Percentiles rank a stretch among this genome's conserved stretches.
Evolutionary conservation across 2,888 invertebrate genomes (phyloP).

Genomic region (Ophraella communa): DNA sequence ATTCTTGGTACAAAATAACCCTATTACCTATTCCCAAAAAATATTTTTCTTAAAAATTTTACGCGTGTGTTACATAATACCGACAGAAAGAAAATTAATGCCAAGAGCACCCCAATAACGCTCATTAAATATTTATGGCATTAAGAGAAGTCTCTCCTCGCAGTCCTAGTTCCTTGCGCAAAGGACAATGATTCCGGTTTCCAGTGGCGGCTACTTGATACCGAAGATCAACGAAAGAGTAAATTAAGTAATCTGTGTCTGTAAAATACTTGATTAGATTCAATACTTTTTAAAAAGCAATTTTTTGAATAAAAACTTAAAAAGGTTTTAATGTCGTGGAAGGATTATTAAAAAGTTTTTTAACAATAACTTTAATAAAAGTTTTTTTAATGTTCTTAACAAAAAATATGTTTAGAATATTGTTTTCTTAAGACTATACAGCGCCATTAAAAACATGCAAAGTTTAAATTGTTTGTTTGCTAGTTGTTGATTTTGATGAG

Average conservation of each 20-base stretch:
- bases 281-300: too few species aligned
- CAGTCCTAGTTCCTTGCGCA: slow-evolving; percentile 27
- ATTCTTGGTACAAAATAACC: neutral
- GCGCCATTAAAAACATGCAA: too few species aligned
- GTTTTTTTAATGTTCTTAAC: too few species aligned
- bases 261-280: neutral
- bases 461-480: too few species aligned
- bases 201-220: slow-evolving; percentile 8
- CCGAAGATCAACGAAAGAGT: neutral
- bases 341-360: too few species aligned
- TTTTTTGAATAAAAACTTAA: too few species aligned
- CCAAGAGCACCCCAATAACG: slow-evolving; percentile 38
- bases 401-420: too few species aligned
- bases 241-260: neutral
- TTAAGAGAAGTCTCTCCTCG: slow-evolving; percentile 39
- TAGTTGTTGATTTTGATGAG: too few species aligned
- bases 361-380: too few species aligned
- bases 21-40: slow-evolving; percentile 18
- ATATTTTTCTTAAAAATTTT: slow-evolving; percentile 26
- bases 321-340: too few species aligned
- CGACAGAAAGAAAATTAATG: slow-evolving; percentile 37
- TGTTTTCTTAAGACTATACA: too few species aligned
- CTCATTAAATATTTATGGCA: slow-evolving; percentile 47
- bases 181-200: slow-evolving; percentile 16
- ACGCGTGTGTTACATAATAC: slow-evolving; percentile 31